Conservation (phyloP, 2,888 invertebrate species). For the Pomacea canaliculata region DNA sequence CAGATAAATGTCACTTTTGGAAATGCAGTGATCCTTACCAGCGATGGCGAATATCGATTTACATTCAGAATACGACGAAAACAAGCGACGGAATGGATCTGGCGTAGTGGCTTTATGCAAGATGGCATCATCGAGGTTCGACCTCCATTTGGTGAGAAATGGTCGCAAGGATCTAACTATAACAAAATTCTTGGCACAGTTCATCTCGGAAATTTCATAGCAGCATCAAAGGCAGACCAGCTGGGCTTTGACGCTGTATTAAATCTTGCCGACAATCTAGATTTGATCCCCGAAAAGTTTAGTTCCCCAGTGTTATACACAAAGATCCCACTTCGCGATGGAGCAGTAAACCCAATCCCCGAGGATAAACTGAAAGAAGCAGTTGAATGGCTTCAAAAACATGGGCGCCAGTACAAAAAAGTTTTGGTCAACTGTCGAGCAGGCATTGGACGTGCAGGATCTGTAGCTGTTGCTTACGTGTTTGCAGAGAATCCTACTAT, state of each 20-base stretch:
- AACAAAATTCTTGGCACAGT: slow-evolving; percentile 35
- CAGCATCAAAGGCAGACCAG: slow-evolving; percentile 38
- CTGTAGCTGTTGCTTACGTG: slow-evolving; percentile 42
- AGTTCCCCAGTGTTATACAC: slow-evolving; percentile 33
- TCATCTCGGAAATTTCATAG: slow-evolving; percentile 48
- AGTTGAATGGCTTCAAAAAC: slow-evolving; percentile 37
- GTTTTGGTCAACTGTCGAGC: slow-evolving; percentile 43
- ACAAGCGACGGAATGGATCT: slow-evolving; percentile 26
- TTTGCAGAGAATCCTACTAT: slow-evolving; percentile 35
- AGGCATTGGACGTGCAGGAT: slow-evolving; percentile 47
- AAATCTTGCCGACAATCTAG: slow-evolving; percentile 43
- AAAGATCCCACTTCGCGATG: slow-evolving; percentile 41
- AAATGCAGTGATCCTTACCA: slow-evolving; percentile 38
- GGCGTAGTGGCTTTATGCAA: slow-evolving; percentile 31
- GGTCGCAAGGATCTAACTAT: slow-evolving; percentile 40
- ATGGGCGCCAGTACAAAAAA: slow-evolving; percentile 28
- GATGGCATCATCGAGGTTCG: slow-evolving; percentile 36
- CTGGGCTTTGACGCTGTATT: slow-evolving; percentile 40
- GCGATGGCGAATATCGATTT: slow-evolving; percentile 36
- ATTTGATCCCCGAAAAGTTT: slow-evolving; percentile 34
- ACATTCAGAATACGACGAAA: slow-evolving; percentile 33
- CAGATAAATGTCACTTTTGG: slow-evolving; percentile 27
- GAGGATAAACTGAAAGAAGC: slow-evolving; percentile 33
- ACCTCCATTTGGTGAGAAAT: slow-evolving; percentile 33
- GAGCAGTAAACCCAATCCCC: slow-evolving; percentile 28